phyloP scores from a whole-genome alignment of 2,797 vertebrate species.

The Spinus pinus region DNA sequence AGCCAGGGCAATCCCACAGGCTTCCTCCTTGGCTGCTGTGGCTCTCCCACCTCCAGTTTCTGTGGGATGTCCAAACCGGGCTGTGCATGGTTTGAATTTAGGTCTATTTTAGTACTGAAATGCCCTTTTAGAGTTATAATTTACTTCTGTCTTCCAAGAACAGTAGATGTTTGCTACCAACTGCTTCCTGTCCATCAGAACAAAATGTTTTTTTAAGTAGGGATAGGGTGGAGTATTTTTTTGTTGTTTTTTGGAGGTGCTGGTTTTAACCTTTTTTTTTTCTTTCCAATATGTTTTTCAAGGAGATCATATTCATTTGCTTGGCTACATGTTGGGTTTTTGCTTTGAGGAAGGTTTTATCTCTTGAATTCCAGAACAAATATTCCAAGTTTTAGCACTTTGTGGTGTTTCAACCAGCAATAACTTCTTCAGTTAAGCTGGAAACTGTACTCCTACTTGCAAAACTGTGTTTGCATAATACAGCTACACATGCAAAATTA shows the following conservation, averaged over 20 bases:
- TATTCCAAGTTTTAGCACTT: neutral
- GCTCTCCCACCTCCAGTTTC: slow-evolving; percentile 17
- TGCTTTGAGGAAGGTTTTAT: neutral
- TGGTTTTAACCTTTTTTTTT: neutral
- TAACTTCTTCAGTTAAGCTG: neutral
- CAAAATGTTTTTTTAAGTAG: neutral
- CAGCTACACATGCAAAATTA: neutral
- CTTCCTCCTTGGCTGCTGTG: neutral
- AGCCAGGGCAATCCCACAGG: neutral
- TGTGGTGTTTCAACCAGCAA: neutral
- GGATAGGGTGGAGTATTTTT: neutral
- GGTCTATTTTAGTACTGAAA: slow-evolving; percentile 12
- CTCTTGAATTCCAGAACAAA: neutral
- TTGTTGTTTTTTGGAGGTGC: neutral
- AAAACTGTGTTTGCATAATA: neutral
- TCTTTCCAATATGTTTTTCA: neutral
- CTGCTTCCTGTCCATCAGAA: neutral
- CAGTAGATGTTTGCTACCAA: neutral
- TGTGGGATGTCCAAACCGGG: neutral
- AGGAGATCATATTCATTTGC: neutral
- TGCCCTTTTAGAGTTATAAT: slow-evolving; percentile 27
- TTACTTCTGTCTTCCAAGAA: slow-evolving; percentile 26
- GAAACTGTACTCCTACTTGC: neutral
- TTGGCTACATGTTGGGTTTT: neutral
- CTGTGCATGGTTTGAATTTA: slow-evolving; percentile 13